Evolutionary conservation across 2,888 invertebrate genomes (phyloP).

Genomic region (Acrocera orbiculus): DNA sequence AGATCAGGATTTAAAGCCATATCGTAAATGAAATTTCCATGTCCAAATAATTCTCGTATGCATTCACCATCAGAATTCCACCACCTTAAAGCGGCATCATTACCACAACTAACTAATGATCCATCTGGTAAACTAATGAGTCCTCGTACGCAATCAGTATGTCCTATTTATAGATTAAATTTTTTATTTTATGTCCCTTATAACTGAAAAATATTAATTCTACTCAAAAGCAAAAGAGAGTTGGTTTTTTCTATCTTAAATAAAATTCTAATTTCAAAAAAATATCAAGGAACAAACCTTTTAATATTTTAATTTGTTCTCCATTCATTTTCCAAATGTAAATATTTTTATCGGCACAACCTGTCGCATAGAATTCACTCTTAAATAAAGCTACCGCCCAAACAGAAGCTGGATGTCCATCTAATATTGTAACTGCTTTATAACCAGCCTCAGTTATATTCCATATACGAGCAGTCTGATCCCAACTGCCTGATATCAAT

Average conservation of each 20-base stretch:
- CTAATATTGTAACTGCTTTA: slow-evolving; percentile 37
- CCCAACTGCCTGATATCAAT: slow-evolving; percentile 83
- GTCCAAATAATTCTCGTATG: slow-evolving; percentile 58
- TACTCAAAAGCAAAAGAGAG: no score
- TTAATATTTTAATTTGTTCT: slow-evolving; percentile 42
- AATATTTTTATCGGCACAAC: slow-evolving; percentile 83
- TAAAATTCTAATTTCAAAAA: background rate
- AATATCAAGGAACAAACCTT: slow-evolving; percentile 38
- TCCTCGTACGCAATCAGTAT: slow-evolving; percentile 81
- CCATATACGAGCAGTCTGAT: slow-evolving; percentile 77
- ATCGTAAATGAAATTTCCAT: slow-evolving; percentile 73
- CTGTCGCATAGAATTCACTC: slow-evolving; percentile 49
- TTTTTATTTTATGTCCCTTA: slow-evolving; percentile 4
- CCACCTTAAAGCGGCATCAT: slow-evolving; percentile 71
- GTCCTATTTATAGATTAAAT: slow-evolving; percentile 43
- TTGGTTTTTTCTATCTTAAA: no score
- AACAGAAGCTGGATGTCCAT: slow-evolving; percentile 66
- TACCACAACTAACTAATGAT: slow-evolving; percentile 75
- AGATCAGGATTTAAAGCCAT: slow-evolving; percentile 38
- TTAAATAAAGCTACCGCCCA: slow-evolving; percentile 55
- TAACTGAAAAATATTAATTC: no score
- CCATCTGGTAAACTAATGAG: slow-evolving; percentile 50
- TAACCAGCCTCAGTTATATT: slow-evolving; percentile 36
- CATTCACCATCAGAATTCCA: slow-evolving; percentile 74
- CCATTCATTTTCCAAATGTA: slow-evolving; percentile 64